These are phyloP conservation scores for Tenthredo notha DNA, from an alignment of 2,888 invertebrate genomes.

Conservation along the genomic window DNA sequence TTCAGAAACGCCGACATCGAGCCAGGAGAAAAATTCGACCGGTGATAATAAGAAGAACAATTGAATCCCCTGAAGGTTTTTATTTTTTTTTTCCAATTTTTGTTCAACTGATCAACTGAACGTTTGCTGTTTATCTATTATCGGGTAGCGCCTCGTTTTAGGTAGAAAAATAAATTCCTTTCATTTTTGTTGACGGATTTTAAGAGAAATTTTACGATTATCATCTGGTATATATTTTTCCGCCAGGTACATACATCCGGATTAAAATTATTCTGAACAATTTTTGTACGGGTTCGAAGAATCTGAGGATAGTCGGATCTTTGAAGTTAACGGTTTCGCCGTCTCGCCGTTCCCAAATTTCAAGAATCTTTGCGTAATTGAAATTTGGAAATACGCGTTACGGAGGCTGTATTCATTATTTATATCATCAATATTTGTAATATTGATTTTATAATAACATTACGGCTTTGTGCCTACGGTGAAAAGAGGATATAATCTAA, in stretches of 20 bases:
- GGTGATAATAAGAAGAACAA: conserved; percentile 64
- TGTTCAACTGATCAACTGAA: not conserved
- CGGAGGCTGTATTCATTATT: not conserved
- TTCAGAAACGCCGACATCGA: conserved; percentile 2
- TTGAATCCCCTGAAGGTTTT: conserved; percentile 38
- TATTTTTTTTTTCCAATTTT: not conserved
- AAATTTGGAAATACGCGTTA: not conserved
- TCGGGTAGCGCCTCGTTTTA: not conserved
- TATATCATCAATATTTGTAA: not conserved
- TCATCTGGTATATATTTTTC: not conserved
- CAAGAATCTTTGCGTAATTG: no score
- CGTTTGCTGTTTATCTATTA: no score
- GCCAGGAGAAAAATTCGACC: conserved; percentile 56
- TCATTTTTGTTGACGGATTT: not conserved
- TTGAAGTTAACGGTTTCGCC: not conserved
- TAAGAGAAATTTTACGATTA: not conserved
- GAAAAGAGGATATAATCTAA: not conserved
- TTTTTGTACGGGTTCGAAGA: not conserved
- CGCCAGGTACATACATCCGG: not conserved
- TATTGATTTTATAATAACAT: not conserved
- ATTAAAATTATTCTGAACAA: not conserved
- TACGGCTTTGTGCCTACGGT: no score
- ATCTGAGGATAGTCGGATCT: not conserved
- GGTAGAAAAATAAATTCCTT: not conserved
- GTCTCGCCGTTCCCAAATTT: no score